Evolutionary conservation across 2,797 vertebrate genomes (phyloP).

Genomic region (Cetoscarus ocellatus): DNA sequence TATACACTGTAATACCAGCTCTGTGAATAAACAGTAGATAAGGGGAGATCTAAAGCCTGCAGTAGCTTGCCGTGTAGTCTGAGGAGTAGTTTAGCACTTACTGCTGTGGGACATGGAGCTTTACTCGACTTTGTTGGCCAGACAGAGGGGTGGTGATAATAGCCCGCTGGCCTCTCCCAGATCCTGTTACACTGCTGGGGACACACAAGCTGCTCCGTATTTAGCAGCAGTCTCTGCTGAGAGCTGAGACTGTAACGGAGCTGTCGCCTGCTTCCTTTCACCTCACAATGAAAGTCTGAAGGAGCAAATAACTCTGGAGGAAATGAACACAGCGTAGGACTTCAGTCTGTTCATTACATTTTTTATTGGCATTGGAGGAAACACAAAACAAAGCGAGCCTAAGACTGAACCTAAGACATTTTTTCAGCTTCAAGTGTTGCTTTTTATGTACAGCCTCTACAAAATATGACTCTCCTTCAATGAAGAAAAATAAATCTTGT

Average conservation of each 20-base stretch:
- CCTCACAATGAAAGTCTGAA: constrained; percentile 41
- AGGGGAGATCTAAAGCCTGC: constrained; percentile 17
- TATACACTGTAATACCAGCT: constrained; percentile 18
- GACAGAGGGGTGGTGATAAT: constrained; percentile 68
- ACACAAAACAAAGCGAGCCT: not conserved
- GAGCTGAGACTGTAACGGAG: constrained; percentile 57
- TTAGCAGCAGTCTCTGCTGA: constrained; percentile 69
- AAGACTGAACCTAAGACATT: not conserved
- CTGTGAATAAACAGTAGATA: constrained; percentile 25
- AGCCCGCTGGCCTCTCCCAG: constrained; percentile 70
- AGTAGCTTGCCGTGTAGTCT: constrained; percentile 35
- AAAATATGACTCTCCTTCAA: not conserved
- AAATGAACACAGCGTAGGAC: constrained; percentile 8
- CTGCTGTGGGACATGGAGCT: constrained; percentile 57
- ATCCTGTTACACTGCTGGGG: constrained; percentile 80
- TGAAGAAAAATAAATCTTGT: not conserved
- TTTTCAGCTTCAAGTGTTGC: not conserved
- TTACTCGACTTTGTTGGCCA: constrained; percentile 60
- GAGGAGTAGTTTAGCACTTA: constrained; percentile 51
- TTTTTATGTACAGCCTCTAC: not conserved
- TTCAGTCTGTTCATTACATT: not conserved
- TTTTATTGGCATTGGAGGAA: constrained; percentile 4
- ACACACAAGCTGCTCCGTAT: constrained; percentile 77
- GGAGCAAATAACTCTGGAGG: constrained; percentile 33
- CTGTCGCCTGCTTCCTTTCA: constrained; percentile 49